These are phyloP conservation scores for Nematopogon swammerdamellus DNA, from an alignment of 2,888 invertebrate species.

Conservation along the genomic window DNA sequence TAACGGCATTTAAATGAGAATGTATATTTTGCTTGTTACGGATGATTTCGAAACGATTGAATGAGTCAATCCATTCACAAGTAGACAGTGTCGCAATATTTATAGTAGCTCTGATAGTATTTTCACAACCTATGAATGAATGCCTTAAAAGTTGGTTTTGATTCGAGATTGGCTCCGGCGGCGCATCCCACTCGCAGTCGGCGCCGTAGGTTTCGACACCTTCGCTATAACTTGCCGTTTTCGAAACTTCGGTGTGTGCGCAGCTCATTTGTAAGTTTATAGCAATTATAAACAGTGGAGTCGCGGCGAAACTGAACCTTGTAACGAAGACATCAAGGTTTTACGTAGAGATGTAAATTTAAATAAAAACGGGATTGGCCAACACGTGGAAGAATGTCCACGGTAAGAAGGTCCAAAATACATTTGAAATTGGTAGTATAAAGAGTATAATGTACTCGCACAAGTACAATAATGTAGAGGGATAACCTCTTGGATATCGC, in stretches of 20 bases:
- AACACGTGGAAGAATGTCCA: neutral
- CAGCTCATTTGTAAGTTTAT: neutral
- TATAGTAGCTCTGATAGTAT: neutral
- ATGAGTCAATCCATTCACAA: no score
- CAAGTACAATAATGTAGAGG: no score
- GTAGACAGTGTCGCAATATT: no score
- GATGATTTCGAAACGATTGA: no score
- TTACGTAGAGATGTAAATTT: neutral
- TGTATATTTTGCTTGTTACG: no score
- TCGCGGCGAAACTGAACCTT: neutral
- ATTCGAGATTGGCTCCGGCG: slow-evolving; percentile 26
- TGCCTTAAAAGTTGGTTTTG: neutral
- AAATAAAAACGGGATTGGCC: neutral
- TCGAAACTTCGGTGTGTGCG: neutral
- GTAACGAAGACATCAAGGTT: neutral
- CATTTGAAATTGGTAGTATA: no score
- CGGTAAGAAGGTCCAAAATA: neutral
- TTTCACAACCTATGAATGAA: neutral
- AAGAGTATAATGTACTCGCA: no score
- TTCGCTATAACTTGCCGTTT: neutral
- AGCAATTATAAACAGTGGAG: neutral
- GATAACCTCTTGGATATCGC: no score
- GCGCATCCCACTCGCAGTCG: no score
- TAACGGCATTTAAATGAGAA: no score
- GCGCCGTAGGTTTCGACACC: neutral